Conservation (phyloP, 2,888 invertebrate genomes). For the Elgonia sp. region DNA sequence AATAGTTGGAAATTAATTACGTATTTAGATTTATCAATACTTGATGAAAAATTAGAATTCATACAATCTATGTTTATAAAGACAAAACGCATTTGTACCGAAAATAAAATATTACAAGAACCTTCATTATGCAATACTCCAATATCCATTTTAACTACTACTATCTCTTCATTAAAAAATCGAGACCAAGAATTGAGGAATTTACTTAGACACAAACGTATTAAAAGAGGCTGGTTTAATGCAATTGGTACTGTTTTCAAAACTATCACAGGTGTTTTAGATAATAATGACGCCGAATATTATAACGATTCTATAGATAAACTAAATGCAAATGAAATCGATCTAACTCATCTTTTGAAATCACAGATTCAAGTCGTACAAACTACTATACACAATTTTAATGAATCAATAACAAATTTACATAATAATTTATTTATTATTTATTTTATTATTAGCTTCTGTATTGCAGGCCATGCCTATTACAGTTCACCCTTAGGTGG, state of each 20-base stretch:
- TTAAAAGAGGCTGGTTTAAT: slow-evolving; percentile 77
- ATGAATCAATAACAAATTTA: slow-evolving; percentile 48
- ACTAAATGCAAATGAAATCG: too few species aligned
- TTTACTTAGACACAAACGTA: slow-evolving; percentile 46
- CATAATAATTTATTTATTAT: neutral
- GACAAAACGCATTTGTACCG: slow-evolving; percentile 3
- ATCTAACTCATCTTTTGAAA: slow-evolving; percentile 60
- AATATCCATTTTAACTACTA: slow-evolving; percentile 1
- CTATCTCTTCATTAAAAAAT: slow-evolving; percentile 21
- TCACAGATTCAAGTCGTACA: slow-evolving; percentile 60
- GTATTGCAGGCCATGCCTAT: too few species aligned
- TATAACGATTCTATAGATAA: too few species aligned
- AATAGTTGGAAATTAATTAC: slow-evolving; percentile 41
- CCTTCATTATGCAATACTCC: slow-evolving; percentile 2
- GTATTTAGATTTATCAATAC: slow-evolving; percentile 26
- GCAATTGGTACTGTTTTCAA: too few species aligned
- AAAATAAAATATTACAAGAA: neutral
- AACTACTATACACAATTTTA: neutral
- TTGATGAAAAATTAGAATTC: slow-evolving; percentile 29
- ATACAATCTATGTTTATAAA: neutral
- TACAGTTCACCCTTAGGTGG: too few species aligned
- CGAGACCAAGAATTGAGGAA: slow-evolving; percentile 55
- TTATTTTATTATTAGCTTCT: too few species aligned
- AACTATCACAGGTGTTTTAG: too few species aligned
- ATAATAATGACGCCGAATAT: too few species aligned